Base-by-base conservation (phyloP, 2,113 vertebrate genomes). In the Zosterops pallidus region DNA sequence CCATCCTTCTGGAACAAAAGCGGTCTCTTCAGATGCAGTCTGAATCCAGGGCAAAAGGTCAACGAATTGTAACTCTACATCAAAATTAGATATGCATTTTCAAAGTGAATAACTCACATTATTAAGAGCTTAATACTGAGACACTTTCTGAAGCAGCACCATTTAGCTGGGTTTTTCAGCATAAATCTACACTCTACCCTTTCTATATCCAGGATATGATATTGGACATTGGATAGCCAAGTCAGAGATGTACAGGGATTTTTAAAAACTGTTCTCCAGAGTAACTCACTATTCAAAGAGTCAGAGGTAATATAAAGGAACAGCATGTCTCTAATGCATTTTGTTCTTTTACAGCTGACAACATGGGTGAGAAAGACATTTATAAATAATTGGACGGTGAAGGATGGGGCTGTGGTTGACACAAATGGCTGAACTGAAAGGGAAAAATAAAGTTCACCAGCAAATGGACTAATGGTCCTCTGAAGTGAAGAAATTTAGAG, bases 321-420 rank as follows among this genome's bases (percentile, higher is more conserved):
- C 55, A 91, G 21, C 53, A 55, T n/a, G 35, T 72, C 46, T 94
- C 47, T 69, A 77, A 76, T 35, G 74, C 24, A 69, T 47, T 81
- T 79, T 92, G 35, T 82, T 87, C 77, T 90, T 68, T 80, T 74
- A 59, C 11, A 89, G 47, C 24, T 92, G 52, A 75, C 41, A 82
- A 63, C 33, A 91, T 0, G 24, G 29, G 33, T 83, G 47, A 85
- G 71, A 95, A 85, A 94, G 57, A 42, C 2, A 1, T 69, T 65
- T 91, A 65, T n/a, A 86, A 86, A 81, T 92, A 87, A 94, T 31
- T 70, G 82, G 35, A 72, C 62, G 31, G 9, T 64, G 85, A 94
- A 86, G 28, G 17, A 67, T 86, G 39, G 37, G 37, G 28, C 44
- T 74, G 60, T 52, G 57, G 63, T 39, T 92, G 70, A 64, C 74